Conservation (phyloP, 53 echinoderm and acorn worm genomes). For the Actinopyga echinites region DNA sequence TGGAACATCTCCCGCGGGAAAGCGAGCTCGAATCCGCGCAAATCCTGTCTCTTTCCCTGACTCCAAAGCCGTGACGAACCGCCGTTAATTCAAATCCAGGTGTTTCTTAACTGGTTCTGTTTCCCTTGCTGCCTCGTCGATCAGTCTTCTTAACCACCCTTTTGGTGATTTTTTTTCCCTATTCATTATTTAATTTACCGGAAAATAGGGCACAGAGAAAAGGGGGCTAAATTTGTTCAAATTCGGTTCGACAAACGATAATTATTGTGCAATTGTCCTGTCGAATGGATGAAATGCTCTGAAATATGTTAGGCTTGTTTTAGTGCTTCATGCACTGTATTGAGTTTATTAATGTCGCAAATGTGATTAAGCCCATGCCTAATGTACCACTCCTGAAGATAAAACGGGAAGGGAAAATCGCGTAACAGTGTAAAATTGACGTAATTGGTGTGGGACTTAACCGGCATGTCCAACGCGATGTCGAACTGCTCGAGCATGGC, state of each 20-base stretch:
- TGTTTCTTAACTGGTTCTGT: constrained; percentile 16
- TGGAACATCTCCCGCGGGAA: constrained; percentile 18
- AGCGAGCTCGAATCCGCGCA: background rate
- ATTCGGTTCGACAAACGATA: constrained; percentile 29
- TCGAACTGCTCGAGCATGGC: background rate
- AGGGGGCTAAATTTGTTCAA: constrained; percentile 28
- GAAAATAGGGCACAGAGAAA: constrained; percentile 28
- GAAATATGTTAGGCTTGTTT: background rate
- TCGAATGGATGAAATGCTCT: constrained; percentile 30
- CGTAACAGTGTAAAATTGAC: constrained; percentile 12
- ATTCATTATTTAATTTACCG: constrained; percentile 28
- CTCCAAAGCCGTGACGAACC: constrained; percentile 14
- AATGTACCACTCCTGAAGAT: constrained; percentile 23
- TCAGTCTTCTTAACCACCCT: background rate
- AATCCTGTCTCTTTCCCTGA: background rate
- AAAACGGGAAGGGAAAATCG: background rate
- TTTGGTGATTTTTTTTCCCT: background rate
- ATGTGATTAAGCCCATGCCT: constrained; percentile 39
- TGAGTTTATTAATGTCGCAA: constrained; percentile 22
- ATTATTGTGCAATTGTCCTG: constrained; percentile 31
- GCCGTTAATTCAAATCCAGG: constrained; percentile 29
- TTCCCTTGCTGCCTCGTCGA: background rate
- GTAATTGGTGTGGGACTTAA: background rate
- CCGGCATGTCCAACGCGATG: background rate
- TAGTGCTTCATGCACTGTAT: constrained; percentile 9